Percentiles rank a stretch among this genome's conserved stretches.
These are phyloP conservation scores for Microchrysa polita DNA, from an alignment of 2,888 invertebrate genomes.

Conservation along the genomic window DNA sequence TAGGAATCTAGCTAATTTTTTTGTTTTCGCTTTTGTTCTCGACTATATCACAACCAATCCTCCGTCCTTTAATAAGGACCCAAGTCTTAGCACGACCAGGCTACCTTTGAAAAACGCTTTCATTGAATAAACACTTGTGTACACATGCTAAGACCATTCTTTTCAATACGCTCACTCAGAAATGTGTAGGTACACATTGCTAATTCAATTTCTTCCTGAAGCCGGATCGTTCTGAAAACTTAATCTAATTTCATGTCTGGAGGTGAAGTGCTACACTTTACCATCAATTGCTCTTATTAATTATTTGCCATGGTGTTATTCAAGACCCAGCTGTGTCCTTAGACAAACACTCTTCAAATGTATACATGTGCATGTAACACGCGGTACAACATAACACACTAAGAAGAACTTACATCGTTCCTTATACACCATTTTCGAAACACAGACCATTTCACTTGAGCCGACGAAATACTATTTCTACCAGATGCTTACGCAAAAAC, in stretches of 20 bases:
- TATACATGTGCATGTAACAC: neutral
- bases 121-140: neutral
- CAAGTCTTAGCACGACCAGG: too few species aligned
- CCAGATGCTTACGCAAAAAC: conserved; percentile 33
- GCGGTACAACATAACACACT: neutral
- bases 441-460: conserved; percentile 2
- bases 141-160: conserved; percentile 3
- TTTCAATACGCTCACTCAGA: too few species aligned
- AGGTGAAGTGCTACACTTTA: conserved; percentile 37
- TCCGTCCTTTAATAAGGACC: too few species aligned
- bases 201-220: conserved; percentile 18
- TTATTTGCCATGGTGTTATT: conserved; percentile 35
- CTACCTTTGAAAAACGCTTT: too few species aligned
- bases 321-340: neutral
- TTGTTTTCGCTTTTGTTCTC: too few species aligned
- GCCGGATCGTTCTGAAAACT: conserved; percentile 17
- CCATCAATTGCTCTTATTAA: conserved; percentile 38
- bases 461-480: conserved; percentile 10
- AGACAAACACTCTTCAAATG: neutral
- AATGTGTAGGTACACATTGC: neutral
- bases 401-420: neutral
- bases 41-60: too few species aligned
- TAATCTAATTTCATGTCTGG: conserved; percentile 23
- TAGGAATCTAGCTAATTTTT: too few species aligned
- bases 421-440: neutral